phyloP scores from a whole-genome alignment of 2,888 invertebrate genomes.

The Lamellibrachia columna region DNA sequence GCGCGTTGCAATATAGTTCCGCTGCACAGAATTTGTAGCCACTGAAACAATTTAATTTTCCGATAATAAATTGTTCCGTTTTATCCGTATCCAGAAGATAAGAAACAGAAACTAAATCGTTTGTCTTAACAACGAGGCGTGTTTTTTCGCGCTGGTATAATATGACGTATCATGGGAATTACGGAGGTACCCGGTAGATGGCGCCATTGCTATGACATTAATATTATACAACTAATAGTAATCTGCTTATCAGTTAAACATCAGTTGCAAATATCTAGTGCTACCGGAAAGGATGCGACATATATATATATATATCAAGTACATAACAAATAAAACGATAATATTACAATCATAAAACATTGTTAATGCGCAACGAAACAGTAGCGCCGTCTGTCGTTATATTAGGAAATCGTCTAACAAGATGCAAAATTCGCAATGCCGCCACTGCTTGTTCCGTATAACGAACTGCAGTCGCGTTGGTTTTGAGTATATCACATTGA shows the following conservation, averaged over 20 bases:
- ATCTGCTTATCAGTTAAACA: constrained; percentile 17
- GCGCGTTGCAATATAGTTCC: background rate
- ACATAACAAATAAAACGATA: constrained; percentile 8
- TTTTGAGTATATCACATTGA: constrained; percentile 20
- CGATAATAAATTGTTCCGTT: background rate
- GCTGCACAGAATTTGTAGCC: background rate
- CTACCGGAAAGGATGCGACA: constrained; percentile 17
- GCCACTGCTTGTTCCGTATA: background rate
- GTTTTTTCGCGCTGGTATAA: background rate
- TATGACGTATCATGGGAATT: background rate
- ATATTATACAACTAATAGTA: constrained; percentile 32
- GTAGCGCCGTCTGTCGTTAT: background rate
- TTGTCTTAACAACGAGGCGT: background rate
- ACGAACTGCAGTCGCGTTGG: background rate
- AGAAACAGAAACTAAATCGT: too few relatives aligned
- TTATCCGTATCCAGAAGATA: background rate
- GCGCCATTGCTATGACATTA: background rate
- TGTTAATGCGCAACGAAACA: background rate
- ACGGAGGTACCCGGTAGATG: background rate
- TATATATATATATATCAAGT: background rate
- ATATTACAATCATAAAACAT: background rate
- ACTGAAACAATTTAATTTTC: background rate
- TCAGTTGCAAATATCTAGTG: background rate
- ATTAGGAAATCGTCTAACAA: background rate
- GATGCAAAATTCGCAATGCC: background rate